These are phyloP conservation scores for Gambelia wislizenii DNA, from an alignment of 2,797 vertebrate species.

Conservation along the genomic window DNA sequence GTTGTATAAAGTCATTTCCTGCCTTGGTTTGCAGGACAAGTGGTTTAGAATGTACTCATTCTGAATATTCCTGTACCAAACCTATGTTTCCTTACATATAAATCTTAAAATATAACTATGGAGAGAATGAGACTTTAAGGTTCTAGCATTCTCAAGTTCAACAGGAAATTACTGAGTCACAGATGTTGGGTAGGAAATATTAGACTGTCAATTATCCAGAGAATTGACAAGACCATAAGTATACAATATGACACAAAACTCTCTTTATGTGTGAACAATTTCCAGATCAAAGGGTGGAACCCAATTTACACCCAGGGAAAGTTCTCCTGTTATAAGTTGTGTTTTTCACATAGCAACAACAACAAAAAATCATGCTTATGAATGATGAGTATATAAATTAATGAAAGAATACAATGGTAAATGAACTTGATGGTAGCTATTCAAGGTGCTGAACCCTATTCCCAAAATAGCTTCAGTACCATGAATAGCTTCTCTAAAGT, in stretches of 20 bases:
- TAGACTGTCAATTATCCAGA: neutral
- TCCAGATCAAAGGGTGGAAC: neutral
- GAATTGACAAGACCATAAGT: neutral
- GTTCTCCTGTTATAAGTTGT: neutral
- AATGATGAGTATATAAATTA: neutral
- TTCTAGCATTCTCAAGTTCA: neutral
- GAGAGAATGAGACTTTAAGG: neutral
- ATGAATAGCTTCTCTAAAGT: too few species aligned
- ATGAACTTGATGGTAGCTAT: too few species aligned
- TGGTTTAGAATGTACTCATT: neutral
- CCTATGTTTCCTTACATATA: slow-evolving; percentile 55
- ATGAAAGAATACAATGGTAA: too few species aligned
- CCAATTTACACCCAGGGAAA: neutral
- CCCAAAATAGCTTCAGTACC: too few species aligned
- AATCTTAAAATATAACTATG: slow-evolving; percentile 45
- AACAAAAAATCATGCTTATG: neutral
- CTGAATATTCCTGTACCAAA: slow-evolving; percentile 6
- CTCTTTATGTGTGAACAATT: neutral
- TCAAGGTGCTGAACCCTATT: too few species aligned
- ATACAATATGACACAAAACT: neutral
- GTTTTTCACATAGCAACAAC: neutral
- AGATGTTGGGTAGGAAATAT: neutral
- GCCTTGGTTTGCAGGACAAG: slow-evolving; percentile 40
- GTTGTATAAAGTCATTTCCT: slow-evolving; percentile 39
- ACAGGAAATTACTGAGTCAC: neutral